Percentiles rank a stretch among this genome's conserved stretches.
Conservation (phyloP, 2,888 invertebrate genomes). For the Drosophila greeni region DNA sequence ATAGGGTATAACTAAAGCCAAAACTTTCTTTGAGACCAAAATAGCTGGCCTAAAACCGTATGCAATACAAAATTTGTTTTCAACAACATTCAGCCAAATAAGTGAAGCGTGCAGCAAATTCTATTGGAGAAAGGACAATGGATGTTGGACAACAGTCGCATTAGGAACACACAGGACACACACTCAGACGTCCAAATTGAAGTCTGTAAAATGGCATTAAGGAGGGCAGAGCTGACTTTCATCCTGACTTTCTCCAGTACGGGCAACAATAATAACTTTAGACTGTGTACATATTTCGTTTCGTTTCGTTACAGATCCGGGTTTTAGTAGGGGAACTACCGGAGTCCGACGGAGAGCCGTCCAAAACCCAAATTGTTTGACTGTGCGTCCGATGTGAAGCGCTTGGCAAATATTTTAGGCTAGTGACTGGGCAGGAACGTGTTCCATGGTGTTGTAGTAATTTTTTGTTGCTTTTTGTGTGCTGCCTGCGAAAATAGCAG, state of each 20-base stretch:
- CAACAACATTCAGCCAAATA: conserved; percentile 50
- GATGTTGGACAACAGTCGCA: conserved; percentile 31
- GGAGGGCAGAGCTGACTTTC: conserved; percentile 17
- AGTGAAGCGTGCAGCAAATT: conserved; percentile 57
- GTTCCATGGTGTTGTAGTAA: conserved; percentile 33
- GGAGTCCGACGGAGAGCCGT: not conserved
- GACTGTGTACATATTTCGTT: conserved; percentile 42
- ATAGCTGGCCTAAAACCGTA: conserved; percentile 45
- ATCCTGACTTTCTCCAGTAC: conserved; percentile 3
- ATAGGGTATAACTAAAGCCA: not conserved
- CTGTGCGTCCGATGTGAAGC: conserved; percentile 66
- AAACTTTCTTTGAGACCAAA: conserved; percentile 16
- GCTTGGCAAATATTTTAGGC: conserved; percentile 66
- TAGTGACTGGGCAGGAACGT: conserved; percentile 34
- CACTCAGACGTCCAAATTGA: conserved; percentile 9
- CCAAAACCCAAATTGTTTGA: conserved; percentile 57
- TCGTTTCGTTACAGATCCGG: conserved; percentile 42
- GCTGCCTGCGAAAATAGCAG: conserved; percentile 58
- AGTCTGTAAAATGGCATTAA: conserved; percentile 49
- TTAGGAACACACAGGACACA: conserved; percentile 37
- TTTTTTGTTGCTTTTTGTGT: conserved; percentile 18
- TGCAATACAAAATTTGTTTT: conserved; percentile 48
- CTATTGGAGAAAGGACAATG: conserved; percentile 34
- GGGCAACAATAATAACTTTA: conserved; percentile 52
- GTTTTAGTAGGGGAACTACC: conserved; percentile 2